Conservation (phyloP, 2,888 invertebrate species). For the Glyphotaelius pellucidus region DNA sequence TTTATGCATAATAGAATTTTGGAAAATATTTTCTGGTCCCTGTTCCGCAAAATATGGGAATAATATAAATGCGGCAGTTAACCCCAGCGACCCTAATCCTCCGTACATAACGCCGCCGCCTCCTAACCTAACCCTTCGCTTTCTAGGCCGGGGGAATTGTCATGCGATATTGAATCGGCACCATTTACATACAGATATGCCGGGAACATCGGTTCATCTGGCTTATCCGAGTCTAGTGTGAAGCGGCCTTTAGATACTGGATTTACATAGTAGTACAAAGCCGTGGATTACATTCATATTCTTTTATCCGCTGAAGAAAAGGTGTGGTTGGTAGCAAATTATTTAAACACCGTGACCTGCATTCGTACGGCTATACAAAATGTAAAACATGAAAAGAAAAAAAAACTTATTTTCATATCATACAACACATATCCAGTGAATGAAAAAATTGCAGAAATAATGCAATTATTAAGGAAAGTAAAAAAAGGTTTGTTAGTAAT, state of each 20-base stretch:
- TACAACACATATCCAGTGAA: too few relatives aligned
- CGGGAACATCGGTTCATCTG: constrained; percentile 48
- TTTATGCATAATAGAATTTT: background rate
- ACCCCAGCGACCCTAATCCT: constrained; percentile 6
- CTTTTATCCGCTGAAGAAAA: background rate
- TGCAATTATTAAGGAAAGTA: too few relatives aligned
- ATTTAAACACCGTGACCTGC: background rate
- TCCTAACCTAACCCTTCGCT: constrained; percentile 46
- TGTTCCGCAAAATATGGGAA: background rate
- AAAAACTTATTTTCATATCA: background rate
- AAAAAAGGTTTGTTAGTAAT: too few relatives aligned
- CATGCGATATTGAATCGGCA: constrained; percentile 67
- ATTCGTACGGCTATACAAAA: background rate
- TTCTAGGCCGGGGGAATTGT: constrained; percentile 58
- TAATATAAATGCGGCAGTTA: background rate
- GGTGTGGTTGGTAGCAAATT: background rate
- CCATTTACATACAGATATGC: constrained; percentile 63
- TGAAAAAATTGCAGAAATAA: too few relatives aligned
- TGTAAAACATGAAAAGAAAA: too few relatives aligned
- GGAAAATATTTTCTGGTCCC: background rate
- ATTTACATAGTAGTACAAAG: background rate
- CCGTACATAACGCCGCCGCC: constrained; percentile 6
- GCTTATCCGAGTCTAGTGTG: constrained; percentile 42
- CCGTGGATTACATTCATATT: background rate
- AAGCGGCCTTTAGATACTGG: background rate